A percentile compares a stretch with the other conserved stretches of the same genome.
Evolutionary conservation across 2,888 invertebrate genomes (phyloP).

Genomic region (Pseudococcus longispinus): DNA sequence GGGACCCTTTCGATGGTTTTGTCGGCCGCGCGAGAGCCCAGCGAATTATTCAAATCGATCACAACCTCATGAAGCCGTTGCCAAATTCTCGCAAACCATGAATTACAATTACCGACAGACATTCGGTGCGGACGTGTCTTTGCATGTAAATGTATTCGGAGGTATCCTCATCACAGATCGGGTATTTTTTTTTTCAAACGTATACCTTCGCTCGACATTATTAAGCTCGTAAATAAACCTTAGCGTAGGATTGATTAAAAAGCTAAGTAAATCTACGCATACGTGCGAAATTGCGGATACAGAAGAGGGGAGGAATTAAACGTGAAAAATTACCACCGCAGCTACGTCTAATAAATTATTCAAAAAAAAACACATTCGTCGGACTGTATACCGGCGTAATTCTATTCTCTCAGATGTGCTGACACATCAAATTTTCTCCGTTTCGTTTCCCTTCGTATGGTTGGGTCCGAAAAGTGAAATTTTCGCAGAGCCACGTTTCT

Average conservation of each 20-base stretch:
- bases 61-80: neutral
- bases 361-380: neutral
- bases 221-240: conserved; percentile 40
- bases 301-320: neutral
- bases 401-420: neutral
- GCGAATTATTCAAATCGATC: conserved; percentile 29
- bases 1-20: neutral
- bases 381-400: neutral
- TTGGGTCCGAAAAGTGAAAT: neutral
- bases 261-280: neutral
- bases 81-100: conserved; percentile 36
- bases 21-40: neutral
- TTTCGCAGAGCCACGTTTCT: neutral
- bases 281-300: neutral
- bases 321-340: neutral
- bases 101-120: conserved; percentile 39
- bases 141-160: neutral
- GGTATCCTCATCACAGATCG: neutral
- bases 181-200: neutral
- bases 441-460: neutral
- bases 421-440: neutral
- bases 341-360: neutral
- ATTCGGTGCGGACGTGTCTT: conserved; percentile 14
- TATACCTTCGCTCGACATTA: neutral
- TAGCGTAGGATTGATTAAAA: neutral